Percentiles rank a stretch among this genome's conserved stretches.
Evolutionary conservation across 1,140 invertebrate species (phyloP).

Genomic region (Chymomyza costata): DNA sequence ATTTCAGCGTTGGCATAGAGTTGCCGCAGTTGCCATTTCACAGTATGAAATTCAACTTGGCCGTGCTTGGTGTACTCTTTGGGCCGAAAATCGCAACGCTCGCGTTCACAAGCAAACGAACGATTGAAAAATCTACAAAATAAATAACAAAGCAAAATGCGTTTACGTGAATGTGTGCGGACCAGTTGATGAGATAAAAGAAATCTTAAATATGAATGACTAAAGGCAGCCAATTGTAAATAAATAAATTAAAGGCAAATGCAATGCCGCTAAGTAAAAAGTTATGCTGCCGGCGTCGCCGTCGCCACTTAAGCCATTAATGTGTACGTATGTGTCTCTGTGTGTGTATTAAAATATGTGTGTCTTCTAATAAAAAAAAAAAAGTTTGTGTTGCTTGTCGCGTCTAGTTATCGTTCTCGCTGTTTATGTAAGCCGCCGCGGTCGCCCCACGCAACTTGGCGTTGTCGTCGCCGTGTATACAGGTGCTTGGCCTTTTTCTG

Average conservation of each 20-base stretch:
- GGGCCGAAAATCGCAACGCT: no score
- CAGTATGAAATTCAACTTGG: slow-evolving; percentile 50
- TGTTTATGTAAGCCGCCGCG: slow-evolving; percentile 21
- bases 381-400: slow-evolving; percentile 35
- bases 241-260: slow-evolving; percentile 3
- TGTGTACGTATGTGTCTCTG: no score
- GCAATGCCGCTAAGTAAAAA: slow-evolving; percentile 39
- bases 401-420: no score
- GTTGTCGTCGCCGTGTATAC: slow-evolving; percentile 32
- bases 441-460: no score
- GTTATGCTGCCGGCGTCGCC: slow-evolving; percentile 35
- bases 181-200: slow-evolving; percentile 11
- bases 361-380: slow-evolving; percentile 40
- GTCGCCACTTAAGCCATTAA: slow-evolving; percentile 27
- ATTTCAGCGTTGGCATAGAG: slow-evolving; percentile 23
- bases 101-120: no score
- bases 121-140: neutral
- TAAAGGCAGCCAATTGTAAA: slow-evolving; percentile 3
- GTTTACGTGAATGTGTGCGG: no score
- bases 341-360: slow-evolving; percentile 15
- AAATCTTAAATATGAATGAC: neutral
- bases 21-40: slow-evolving; percentile 46
- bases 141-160: slow-evolving; percentile 1
- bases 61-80: slow-evolving; percentile 28
- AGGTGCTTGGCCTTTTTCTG: slow-evolving; percentile 42